Evolutionary conservation across 1,140 invertebrate genomes (phyloP), one percentile per base, ranked within the genome.

Genomic region (Neomicropteryx cornuta): DNA sequence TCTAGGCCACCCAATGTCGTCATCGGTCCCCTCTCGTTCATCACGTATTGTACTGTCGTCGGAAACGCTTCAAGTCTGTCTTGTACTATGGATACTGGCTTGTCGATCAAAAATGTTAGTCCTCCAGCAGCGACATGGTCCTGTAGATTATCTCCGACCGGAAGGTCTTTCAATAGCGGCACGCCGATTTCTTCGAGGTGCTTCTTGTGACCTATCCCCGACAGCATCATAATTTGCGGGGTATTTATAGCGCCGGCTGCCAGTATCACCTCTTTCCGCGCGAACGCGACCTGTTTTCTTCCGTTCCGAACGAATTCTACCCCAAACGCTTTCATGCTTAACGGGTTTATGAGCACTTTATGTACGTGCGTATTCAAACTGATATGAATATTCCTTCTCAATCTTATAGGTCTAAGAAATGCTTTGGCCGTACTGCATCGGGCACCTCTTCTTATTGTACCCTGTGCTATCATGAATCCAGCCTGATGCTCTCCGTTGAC

Each of bases 401-500:
- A 67, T 18, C 85, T 61, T 1, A 84, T 76, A 5, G 89, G 87
- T 41, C 83, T 65, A 4, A 95, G 56, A 49, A 93, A 95, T 0
- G 87, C 90, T 61, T 90, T 90, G 0, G 89, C 83, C 5, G 89
- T 90, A 42, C 85, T 91, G 56, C 91, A 96, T 32, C 93, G 68
- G 0, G 76, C 81, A 0, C 90, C 89, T 30, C 84, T 62, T 43
- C 87, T 58, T 14, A 94, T 87, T 0, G 90, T 96, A 4, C 81
- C 92, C 71, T 92, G 87, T 3, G 85, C 81, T 24, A 89, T 79
- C 82, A 89, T 87, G 42, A 90, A 90, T 3, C 87, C 85, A 1
- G 81, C 80, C 59, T 89, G 84, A 2, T 72, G 58, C 39, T 80
- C 81, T 20, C 89, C 83, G 66, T 90, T 92, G 6, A 92, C 86